A percentile compares a stretch with the other conserved stretches of the same genome.
These are phyloP conservation scores for Atlantisia rogersi DNA, from an alignment of 2,113 vertebrate genomes.

Conservation along the genomic window DNA sequence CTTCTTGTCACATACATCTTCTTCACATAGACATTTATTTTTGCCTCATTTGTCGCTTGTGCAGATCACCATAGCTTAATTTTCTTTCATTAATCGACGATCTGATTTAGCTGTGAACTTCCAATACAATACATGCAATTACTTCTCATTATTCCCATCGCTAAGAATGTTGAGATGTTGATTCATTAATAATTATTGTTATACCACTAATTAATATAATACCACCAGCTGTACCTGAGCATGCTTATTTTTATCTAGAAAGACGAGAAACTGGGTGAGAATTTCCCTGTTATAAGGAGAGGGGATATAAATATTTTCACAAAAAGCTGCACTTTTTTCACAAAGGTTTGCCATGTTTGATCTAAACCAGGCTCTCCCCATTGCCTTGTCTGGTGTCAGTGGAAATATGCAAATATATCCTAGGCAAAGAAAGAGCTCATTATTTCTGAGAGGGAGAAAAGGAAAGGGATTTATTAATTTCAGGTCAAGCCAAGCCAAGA, in stretches of 20 bases:
- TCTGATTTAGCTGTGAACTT: not conserved
- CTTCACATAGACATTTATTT: not conserved
- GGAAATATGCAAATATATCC: not conserved
- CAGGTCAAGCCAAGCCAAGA: not conserved
- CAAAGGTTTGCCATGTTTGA: not conserved
- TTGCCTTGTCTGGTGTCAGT: not conserved
- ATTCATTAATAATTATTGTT: not conserved
- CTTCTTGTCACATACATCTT: not conserved
- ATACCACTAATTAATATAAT: not conserved
- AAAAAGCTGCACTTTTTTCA: not conserved
- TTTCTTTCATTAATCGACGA: not conserved
- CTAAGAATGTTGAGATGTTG: not conserved
- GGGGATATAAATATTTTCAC: not conserved
- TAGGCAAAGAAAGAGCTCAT: not conserved
- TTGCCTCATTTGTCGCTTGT: not conserved
- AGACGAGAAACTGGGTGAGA: not conserved
- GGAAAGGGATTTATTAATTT: not conserved
- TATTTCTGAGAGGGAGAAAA: not conserved
- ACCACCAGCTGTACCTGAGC: not conserved
- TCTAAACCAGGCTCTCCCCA: not conserved
- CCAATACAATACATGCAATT: not conserved
- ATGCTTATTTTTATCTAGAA: not conserved
- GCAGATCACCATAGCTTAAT: not conserved
- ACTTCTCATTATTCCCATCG: not conserved
- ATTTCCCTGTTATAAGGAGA: not conserved